phyloP scores from a whole-genome alignment of 2,888 invertebrate species.

The Galerucella nymphaeae region DNA sequence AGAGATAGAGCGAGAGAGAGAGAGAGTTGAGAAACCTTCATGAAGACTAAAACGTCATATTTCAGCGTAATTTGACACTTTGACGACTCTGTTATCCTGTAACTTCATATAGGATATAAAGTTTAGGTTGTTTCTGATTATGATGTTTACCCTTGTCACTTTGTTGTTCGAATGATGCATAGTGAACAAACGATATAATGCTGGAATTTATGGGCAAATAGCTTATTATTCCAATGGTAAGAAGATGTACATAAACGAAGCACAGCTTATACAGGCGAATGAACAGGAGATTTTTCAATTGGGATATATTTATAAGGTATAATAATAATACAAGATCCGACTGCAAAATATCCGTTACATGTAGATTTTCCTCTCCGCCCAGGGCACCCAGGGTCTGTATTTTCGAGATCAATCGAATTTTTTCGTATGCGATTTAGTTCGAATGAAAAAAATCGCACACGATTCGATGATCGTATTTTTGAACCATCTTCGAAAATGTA shows the following conservation, averaged over 20 bases:
- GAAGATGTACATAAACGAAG: background rate
- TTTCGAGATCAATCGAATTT: too few species aligned
- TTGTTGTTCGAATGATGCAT: constrained; percentile 36
- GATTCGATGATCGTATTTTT: too few species aligned
- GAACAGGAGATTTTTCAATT: background rate
- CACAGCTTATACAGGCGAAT: background rate
- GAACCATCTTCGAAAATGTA: too few species aligned
- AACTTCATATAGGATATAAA: constrained; percentile 42
- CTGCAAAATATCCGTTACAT: too few species aligned
- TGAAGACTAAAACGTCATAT: constrained; percentile 38
- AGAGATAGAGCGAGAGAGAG: constrained; percentile 7
- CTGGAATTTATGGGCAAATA: constrained; percentile 34
- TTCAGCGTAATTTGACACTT: constrained; percentile 44
- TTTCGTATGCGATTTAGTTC: too few species aligned
- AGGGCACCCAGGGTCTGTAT: too few species aligned
- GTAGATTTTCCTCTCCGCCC: too few species aligned
- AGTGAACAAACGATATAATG: constrained; percentile 35
- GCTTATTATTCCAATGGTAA: constrained; percentile 1
- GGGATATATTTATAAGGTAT: background rate
- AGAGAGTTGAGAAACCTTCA: constrained; percentile 35
- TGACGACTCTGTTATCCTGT: constrained; percentile 40
- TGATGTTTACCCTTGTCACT: constrained; percentile 44
- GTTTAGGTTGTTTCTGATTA: constrained; percentile 41
- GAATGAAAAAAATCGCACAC: too few species aligned
- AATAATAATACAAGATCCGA: background rate